phyloP scores from a whole-genome alignment of 92 coral and sea anemone genomes.

The Parazoanthus swiftii region DNA sequence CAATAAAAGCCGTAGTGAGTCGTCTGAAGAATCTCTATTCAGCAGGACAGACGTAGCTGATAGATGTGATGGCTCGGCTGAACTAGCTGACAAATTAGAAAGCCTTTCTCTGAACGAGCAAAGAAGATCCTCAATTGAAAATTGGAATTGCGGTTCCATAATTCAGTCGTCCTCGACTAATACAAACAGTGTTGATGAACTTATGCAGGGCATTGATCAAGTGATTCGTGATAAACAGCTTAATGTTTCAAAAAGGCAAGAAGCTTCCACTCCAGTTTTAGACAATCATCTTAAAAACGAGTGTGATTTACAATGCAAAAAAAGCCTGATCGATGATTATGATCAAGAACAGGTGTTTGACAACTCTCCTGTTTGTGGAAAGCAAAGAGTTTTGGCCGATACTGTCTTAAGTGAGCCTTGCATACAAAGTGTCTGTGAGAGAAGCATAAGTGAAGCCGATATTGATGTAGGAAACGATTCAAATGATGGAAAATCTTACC shows the following conservation, averaged over 20 bases:
- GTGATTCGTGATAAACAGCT: background rate
- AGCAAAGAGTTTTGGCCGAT: background rate
- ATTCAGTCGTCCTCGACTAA: background rate
- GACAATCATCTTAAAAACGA: background rate
- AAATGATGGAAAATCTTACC: background rate
- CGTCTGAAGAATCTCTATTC: background rate
- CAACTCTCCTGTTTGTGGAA: background rate
- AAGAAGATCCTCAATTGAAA: background rate
- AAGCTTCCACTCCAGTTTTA: background rate
- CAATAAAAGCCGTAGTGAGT: background rate
- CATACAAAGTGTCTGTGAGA: background rate
- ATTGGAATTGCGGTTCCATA: background rate
- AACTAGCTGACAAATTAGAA: background rate
- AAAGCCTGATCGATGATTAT: constrained; percentile 11
- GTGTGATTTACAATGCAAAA: constrained; percentile 1
- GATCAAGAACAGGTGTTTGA: background rate
- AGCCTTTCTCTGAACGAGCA: constrained; percentile 10
- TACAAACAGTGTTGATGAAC: background rate
- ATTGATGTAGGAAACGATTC: background rate
- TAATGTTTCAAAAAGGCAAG: background rate
- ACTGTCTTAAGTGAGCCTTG: background rate
- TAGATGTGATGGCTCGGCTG: background rate
- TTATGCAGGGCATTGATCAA: background rate
- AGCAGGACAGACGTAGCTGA: no score
- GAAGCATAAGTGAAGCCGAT: background rate